Conservation (phyloP, 2,797 vertebrate species). For the Novumbra hubbsi region DNA sequence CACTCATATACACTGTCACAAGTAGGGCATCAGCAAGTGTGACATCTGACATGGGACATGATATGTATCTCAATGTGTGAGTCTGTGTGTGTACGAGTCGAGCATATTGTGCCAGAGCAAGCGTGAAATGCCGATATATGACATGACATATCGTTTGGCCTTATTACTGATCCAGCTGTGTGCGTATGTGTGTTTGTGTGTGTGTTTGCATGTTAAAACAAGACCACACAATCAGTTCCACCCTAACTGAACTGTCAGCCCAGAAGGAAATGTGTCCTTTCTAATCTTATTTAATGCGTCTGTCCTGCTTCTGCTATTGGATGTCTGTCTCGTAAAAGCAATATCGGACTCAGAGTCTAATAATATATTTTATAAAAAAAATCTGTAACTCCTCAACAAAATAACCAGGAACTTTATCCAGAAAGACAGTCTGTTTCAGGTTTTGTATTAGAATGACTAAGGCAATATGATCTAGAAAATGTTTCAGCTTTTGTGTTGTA, state of each 20-base stretch:
- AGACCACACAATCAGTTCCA: background rate
- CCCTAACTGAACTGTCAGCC: background rate
- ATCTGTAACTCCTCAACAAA: background rate
- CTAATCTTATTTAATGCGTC: background rate
- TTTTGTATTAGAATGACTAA: no score
- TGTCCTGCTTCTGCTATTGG: background rate
- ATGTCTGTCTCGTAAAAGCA: background rate
- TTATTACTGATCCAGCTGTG: background rate
- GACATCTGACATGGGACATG: constrained; percentile 3
- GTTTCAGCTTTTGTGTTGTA: no score
- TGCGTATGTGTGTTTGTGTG: no score
- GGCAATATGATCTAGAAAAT: no score
- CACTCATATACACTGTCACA: background rate
- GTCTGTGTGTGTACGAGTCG: background rate
- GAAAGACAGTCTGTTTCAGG: no score
- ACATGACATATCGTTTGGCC: no score
- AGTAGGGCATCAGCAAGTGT: background rate
- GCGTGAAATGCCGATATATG: no score
- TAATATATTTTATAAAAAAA: background rate
- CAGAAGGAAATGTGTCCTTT: background rate
- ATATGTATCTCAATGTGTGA: background rate
- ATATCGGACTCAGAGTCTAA: background rate
- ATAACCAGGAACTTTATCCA: no score
- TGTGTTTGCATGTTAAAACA: no score
- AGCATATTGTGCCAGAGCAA: no score